A percentile compares a stretch with the other conserved stretches of the same genome.
These are phyloP conservation scores for Fistularia commersonii DNA, from an alignment of 2,797 vertebrate species.

Conservation along the genomic window DNA sequence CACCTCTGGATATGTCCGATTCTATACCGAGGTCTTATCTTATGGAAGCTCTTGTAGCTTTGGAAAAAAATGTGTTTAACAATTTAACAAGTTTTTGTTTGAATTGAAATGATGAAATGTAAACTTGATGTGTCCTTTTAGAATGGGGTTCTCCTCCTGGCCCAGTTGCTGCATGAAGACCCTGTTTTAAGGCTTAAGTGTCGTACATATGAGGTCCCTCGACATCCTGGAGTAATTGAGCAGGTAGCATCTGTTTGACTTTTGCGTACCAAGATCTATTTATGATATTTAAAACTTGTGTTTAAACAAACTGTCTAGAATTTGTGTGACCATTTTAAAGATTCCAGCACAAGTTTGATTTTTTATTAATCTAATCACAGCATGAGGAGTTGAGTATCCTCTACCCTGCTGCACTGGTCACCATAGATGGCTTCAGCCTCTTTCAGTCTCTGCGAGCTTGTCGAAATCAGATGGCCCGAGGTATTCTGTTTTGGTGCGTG, in stretches of 20 bases:
- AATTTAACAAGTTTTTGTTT: background rate
- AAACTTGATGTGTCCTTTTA: conserved; percentile 40
- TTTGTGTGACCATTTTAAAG: background rate
- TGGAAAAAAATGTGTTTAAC: background rate
- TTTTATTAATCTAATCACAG: conserved; percentile 56
- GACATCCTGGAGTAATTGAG: conserved; percentile 92
- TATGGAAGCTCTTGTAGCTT: background rate
- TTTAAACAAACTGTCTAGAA: background rate
- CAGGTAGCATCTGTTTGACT: conserved; percentile 79
- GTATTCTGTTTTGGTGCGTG: conserved; percentile 60
- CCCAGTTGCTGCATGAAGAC: conserved; percentile 94
- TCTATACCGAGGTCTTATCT: conserved; percentile 91
- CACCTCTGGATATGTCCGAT: conserved; percentile 91
- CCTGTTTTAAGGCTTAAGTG: conserved; percentile 91
- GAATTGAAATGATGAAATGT: background rate
- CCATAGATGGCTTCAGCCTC: conserved; percentile 97
- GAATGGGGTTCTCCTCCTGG: conserved; percentile 91
- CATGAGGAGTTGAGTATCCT: conserved; percentile 96
- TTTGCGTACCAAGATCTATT: background rate
- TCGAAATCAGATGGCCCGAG: conserved; percentile 97
- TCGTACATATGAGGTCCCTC: conserved; percentile 95
- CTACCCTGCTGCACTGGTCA: conserved; percentile 92
- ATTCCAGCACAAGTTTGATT: background rate
- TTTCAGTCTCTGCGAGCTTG: conserved; percentile 97
- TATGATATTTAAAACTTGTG: background rate